phyloP scores from a whole-genome alignment of 2,797 vertebrate genomes.

The Scomberomorus guttatus region DNA sequence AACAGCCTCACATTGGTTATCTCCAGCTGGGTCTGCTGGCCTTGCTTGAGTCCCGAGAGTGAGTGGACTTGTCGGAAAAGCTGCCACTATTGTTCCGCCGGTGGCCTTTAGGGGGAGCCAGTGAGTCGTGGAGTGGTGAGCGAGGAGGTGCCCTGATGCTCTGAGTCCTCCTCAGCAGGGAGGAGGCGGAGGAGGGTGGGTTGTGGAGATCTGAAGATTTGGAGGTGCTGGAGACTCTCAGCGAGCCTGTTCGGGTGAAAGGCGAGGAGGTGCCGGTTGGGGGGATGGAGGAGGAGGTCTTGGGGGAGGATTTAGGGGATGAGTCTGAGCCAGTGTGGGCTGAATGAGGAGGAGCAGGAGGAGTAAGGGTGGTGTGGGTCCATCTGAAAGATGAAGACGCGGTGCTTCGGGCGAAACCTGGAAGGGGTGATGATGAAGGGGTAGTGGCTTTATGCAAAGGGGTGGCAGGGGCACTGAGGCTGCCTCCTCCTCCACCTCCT shows the following conservation, averaged over 20 bases:
- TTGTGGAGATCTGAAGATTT: slow-evolving; percentile 33
- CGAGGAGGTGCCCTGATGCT: slow-evolving; percentile 78
- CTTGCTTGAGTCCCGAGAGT: slow-evolving; percentile 81
- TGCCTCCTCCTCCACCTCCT: slow-evolving; percentile 30
- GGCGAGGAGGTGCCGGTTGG: slow-evolving; percentile 18
- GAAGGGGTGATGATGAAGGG: slow-evolving; percentile 60
- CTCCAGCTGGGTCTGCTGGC: slow-evolving; percentile 84
- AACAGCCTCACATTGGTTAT: slow-evolving; percentile 62
- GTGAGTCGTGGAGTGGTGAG: slow-evolving; percentile 47
- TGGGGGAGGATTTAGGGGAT: slow-evolving; percentile 3
- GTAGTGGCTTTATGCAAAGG: slow-evolving; percentile 62
- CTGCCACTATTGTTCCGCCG: slow-evolving; percentile 74
- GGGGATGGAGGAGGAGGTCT: background rate
- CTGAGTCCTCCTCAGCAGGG: slow-evolving; percentile 75
- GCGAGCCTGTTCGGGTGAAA: slow-evolving; percentile 74
- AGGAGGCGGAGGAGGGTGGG: background rate
- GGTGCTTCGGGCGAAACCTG: slow-evolving; percentile 89
- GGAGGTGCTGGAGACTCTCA: slow-evolving; percentile 76
- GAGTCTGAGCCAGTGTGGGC: slow-evolving; percentile 7
- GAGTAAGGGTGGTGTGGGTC: slow-evolving; percentile 67
- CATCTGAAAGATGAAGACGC: slow-evolving; percentile 91
- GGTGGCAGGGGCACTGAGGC: slow-evolving; percentile 69
- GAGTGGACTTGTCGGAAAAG: slow-evolving; percentile 78
- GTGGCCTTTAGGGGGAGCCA: slow-evolving; percentile 62
- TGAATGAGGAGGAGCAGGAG: slow-evolving; percentile 10